These are phyloP conservation scores for Rotaria macrura DNA, from an alignment of 2,888 invertebrate species.

Conservation along the genomic window DNA sequence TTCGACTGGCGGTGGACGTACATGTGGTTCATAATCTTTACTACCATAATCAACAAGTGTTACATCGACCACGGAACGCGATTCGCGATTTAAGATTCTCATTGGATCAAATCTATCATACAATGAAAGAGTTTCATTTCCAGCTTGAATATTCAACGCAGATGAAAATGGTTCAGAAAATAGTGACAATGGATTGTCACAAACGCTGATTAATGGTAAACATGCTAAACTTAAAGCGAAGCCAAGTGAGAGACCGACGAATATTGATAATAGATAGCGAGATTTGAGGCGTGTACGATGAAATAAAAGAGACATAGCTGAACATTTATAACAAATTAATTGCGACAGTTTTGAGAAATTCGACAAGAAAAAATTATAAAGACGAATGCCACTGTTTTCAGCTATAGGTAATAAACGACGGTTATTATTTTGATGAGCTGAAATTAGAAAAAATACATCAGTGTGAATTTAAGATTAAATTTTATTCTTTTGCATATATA, in stretches of 20 bases:
- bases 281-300: slow-evolving; percentile 16
- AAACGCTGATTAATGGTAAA: slow-evolving; percentile 26
- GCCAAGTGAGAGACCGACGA: slow-evolving; percentile 29
- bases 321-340: neutral
- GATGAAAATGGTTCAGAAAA: neutral
- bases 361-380: neutral
- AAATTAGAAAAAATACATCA: neutral
- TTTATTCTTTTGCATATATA: too few species aligned
- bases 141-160: neutral
- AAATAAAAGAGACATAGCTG: neutral
- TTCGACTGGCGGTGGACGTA: slow-evolving; percentile 10
- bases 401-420: neutral
- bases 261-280: slow-evolving; percentile 27
- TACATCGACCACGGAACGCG: neutral
- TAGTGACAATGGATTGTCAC: slow-evolving; percentile 21
- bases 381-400: neutral
- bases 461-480: too few species aligned
- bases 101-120: neutral
- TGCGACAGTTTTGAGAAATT: neutral
- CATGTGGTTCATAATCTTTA: slow-evolving; percentile 29
- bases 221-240: slow-evolving; percentile 30
- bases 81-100: neutral
- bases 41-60: slow-evolving; percentile 5
- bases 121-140: neutral
- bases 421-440: neutral